Evolutionary conservation across 2,797 vertebrate genomes (phyloP).

Genomic region (Naso thynnoides): DNA sequence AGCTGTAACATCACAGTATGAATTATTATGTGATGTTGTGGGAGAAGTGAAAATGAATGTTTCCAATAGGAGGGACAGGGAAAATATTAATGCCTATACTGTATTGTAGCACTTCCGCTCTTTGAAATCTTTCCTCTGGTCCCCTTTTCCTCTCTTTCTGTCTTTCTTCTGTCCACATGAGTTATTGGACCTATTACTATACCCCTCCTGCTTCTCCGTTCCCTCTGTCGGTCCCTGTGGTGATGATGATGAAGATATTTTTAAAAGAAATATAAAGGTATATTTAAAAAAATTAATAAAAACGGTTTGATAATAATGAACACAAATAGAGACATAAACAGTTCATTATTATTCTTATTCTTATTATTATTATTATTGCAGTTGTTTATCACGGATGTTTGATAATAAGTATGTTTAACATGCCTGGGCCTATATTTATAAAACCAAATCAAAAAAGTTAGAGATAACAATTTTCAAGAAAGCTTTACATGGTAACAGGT

Average conservation of each 20-base stretch:
- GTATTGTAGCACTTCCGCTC: slow-evolving; percentile 71
- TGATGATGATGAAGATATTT: slow-evolving; percentile 64
- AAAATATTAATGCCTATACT: slow-evolving; percentile 61
- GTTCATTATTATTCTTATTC: slow-evolving; percentile 46
- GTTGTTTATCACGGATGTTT: slow-evolving; percentile 55
- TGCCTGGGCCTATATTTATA: slow-evolving; percentile 54
- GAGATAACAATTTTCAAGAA: too few relatives aligned
- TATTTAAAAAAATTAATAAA: slow-evolving; percentile 46
- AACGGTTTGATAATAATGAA: slow-evolving; percentile 48
- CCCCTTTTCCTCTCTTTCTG: slow-evolving; percentile 22
- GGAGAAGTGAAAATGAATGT: slow-evolving; percentile 71
- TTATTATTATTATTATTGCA: slow-evolving; percentile 47
- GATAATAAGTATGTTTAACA: slow-evolving; percentile 35
- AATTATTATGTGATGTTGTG: slow-evolving; percentile 26
- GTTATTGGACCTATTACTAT: slow-evolving; percentile 69
- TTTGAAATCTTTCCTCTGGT: slow-evolving; percentile 42
- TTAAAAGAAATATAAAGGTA: slow-evolving; percentile 70
- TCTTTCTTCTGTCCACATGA: slow-evolving; percentile 52
- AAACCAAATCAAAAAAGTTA: slow-evolving; percentile 10
- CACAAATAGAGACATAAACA: slow-evolving; percentile 57
- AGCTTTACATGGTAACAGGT: too few relatives aligned
- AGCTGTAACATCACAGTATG: slow-evolving; percentile 30
- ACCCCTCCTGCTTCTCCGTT: slow-evolving; percentile 47
- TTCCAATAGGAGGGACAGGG: slow-evolving; percentile 51
- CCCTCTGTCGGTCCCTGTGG: slow-evolving; percentile 54